Conservation (phyloP, 1,140 invertebrate species). For the Samia ricini region DNA sequence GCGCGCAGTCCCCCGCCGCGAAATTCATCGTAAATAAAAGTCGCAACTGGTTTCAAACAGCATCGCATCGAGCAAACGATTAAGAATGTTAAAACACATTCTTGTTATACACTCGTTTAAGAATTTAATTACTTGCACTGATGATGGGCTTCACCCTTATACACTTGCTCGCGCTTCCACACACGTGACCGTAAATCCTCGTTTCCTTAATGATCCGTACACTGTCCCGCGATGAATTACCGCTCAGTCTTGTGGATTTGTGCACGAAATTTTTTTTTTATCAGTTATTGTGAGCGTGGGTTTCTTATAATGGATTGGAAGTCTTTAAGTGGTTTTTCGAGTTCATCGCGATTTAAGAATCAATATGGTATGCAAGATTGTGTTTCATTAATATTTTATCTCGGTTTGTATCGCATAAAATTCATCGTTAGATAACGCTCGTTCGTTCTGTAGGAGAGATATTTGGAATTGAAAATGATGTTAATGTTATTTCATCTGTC, state of each 20-base stretch:
- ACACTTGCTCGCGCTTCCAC: slow-evolving; percentile 25
- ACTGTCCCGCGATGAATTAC: slow-evolving; percentile 58
- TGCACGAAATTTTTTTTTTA: slow-evolving; percentile 48
- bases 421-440: slow-evolving; percentile 16
- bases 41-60: slow-evolving; percentile 40
- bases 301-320: slow-evolving; percentile 49
- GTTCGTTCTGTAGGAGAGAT: neutral
- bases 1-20: slow-evolving; percentile 64
- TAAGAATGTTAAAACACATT: slow-evolving; percentile 55
- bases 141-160: slow-evolving; percentile 37
- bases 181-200: slow-evolving; percentile 65
- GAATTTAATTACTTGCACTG: slow-evolving; percentile 69
- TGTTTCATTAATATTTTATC: slow-evolving; percentile 42
- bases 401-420: slow-evolving; percentile 33
- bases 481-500: neutral
- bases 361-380: slow-evolving; percentile 41
- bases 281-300: slow-evolving; percentile 48
- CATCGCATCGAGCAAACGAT: slow-evolving; percentile 40
- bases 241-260: slow-evolving; percentile 54
- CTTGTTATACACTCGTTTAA: slow-evolving; percentile 71
- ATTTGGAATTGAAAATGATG: neutral
- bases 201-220: slow-evolving; percentile 58
- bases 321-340: slow-evolving; percentile 56
- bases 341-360: slow-evolving; percentile 53
- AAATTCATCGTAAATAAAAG: slow-evolving; percentile 71